Evolutionary conservation across 1,140 invertebrate genomes (phyloP).

Genomic region (Colletes gigas): DNA sequence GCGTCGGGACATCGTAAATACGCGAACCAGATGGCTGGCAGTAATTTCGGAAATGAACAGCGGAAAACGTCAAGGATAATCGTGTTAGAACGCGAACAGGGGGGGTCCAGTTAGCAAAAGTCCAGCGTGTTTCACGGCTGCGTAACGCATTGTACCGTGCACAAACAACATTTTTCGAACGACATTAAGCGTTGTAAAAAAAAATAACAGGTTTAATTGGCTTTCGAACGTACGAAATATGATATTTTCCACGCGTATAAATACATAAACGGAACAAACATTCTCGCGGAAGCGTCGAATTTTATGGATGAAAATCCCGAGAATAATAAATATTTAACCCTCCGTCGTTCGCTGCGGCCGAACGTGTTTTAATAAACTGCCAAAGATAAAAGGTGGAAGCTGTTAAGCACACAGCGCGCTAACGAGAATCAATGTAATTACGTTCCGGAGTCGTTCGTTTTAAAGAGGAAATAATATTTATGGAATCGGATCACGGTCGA

Average conservation of each 20-base stretch:
- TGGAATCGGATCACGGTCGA: background rate
- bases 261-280: background rate
- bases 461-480: slow-evolving; percentile 8
- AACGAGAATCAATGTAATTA: background rate
- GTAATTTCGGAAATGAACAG: slow-evolving; percentile 52
- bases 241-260: background rate
- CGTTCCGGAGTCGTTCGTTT: background rate
- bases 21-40: slow-evolving; percentile 45
- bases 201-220: background rate
- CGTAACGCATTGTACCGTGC: background rate
- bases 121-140: background rate
- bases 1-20: slow-evolving; percentile 53
- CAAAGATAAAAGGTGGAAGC: background rate
- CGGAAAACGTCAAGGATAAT: slow-evolving; percentile 38
- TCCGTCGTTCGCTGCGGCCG: background rate
- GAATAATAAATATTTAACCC: background rate
- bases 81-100: slow-evolving; percentile 29
- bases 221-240: background rate
- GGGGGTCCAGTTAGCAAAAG: slow-evolving; percentile 27
- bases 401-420: background rate
- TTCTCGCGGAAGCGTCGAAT: background rate
- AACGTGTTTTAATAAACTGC: background rate
- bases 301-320: background rate
- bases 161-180: background rate
- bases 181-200: slow-evolving; percentile 3